Conservation (phyloP, 1,140 invertebrate genomes). For the Ceratosolen fusciceps region DNA sequence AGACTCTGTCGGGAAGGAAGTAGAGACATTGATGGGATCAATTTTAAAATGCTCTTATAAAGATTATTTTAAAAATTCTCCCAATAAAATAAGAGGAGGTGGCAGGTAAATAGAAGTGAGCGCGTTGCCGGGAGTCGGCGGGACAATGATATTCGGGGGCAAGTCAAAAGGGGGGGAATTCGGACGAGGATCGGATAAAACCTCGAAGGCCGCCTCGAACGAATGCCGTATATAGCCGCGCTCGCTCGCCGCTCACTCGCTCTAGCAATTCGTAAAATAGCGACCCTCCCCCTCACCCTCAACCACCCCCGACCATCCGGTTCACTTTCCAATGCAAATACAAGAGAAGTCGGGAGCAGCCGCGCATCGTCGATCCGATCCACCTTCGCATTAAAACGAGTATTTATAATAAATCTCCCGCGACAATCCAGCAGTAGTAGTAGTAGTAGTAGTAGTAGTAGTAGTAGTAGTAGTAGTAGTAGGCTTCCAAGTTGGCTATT, state of each 20-base stretch:
- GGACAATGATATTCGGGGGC: too few species aligned
- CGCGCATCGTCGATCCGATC: neutral
- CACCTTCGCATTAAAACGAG: neutral
- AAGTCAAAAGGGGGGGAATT: too few species aligned
- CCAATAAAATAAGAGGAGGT: neutral
- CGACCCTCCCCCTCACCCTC: neutral
- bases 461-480: too few species aligned
- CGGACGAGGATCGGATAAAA: too few species aligned
- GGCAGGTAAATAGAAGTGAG: neutral
- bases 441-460: too few species aligned
- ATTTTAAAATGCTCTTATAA: neutral
- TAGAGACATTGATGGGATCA: neutral
- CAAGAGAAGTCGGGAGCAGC: neutral
- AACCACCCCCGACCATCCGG: neutral
- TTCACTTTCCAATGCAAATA: neutral
- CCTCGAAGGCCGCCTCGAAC: neutral
- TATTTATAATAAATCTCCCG: constrained; percentile 1
- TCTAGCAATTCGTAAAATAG: neutral
- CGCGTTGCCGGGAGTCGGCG: too few species aligned
- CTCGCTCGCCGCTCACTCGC: neutral
- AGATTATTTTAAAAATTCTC: neutral
- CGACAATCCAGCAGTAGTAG: neutral
- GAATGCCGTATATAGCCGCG: too few species aligned
- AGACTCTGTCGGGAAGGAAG: too few species aligned
- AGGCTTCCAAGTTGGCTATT: too few species aligned